These are phyloP conservation scores for Climacteris rufus DNA, from an alignment of 2,113 vertebrate genomes.

Conservation along the genomic window DNA sequence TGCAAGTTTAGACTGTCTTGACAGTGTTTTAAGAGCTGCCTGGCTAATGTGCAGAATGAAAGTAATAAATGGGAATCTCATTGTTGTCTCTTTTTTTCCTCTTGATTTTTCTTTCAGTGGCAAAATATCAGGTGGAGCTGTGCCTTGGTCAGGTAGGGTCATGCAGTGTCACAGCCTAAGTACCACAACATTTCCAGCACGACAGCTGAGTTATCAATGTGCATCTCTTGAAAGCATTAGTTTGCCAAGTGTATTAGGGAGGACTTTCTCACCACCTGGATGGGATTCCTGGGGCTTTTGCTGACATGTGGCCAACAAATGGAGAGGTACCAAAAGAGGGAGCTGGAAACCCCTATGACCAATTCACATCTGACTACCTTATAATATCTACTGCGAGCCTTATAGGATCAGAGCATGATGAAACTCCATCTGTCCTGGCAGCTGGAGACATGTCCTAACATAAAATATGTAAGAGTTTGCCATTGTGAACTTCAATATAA, in stretches of 20 bases:
- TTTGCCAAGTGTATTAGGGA: not conserved
- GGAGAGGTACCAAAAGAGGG: not conserved
- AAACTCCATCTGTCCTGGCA: not conserved
- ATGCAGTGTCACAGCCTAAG: not conserved
- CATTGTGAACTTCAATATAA: not conserved
- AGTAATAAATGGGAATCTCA: not conserved
- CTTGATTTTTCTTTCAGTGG: not conserved
- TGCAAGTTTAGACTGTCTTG: not conserved
- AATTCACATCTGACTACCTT: rapidly evolving
- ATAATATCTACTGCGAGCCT: not conserved
- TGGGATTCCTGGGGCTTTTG: not conserved
- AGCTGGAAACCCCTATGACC: not conserved
- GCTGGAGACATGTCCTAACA: not conserved
- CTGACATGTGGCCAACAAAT: not conserved
- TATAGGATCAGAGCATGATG: not conserved
- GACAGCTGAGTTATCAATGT: not conserved
- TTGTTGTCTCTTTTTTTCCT: not conserved
- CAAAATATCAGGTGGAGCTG: not conserved
- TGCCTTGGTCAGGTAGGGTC: not conserved
- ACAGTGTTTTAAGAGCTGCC: not conserved
- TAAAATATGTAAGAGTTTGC: not conserved
- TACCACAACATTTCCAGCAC: rapidly evolving
- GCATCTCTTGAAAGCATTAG: not conserved
- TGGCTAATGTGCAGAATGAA: not conserved
- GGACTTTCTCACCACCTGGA: not conserved